Conservation (phyloP, 1,140 invertebrate species). For the Cydia amplana region DNA sequence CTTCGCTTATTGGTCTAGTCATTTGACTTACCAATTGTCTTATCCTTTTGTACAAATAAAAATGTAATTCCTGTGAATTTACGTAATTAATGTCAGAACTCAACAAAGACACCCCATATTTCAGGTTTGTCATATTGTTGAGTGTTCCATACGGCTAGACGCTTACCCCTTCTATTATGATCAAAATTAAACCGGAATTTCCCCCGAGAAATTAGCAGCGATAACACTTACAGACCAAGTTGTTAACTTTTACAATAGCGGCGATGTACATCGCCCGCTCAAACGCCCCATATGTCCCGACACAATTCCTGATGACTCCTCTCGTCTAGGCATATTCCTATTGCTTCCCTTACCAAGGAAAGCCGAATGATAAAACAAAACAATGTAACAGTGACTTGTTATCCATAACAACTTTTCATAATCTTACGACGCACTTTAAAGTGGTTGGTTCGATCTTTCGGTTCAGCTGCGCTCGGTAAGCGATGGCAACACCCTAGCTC, state of each 20-base stretch:
- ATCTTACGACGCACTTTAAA: background rate
- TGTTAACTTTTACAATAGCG: constrained; percentile 47
- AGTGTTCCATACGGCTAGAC: constrained; percentile 5
- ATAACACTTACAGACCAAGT: constrained; percentile 38
- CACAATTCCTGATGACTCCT: constrained; percentile 58
- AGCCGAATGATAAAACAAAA: background rate
- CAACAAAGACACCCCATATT: background rate
- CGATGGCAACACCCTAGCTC: constrained; percentile 35
- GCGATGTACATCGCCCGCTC: constrained; percentile 49
- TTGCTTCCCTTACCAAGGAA: background rate
- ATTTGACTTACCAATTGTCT: too few relatives aligned
- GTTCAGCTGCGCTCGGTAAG: too few relatives aligned
- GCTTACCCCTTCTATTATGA: constrained; percentile 13
- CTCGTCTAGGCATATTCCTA: constrained; percentile 39
- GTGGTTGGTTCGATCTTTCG: background rate
- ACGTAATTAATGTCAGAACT: too few relatives aligned
- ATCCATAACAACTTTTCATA: background rate
- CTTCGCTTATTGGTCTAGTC: too few relatives aligned
- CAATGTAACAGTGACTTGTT: background rate
- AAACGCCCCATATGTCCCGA: constrained; percentile 52
- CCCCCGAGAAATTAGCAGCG: constrained; percentile 41
- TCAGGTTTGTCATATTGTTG: constrained; percentile 1
- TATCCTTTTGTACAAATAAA: too few relatives aligned
- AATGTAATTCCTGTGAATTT: too few relatives aligned
- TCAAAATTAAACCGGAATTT: constrained; percentile 29